phyloP scores from a whole-genome alignment of 2,113 vertebrate genomes.

The Salvelinus namaycush region DNA sequence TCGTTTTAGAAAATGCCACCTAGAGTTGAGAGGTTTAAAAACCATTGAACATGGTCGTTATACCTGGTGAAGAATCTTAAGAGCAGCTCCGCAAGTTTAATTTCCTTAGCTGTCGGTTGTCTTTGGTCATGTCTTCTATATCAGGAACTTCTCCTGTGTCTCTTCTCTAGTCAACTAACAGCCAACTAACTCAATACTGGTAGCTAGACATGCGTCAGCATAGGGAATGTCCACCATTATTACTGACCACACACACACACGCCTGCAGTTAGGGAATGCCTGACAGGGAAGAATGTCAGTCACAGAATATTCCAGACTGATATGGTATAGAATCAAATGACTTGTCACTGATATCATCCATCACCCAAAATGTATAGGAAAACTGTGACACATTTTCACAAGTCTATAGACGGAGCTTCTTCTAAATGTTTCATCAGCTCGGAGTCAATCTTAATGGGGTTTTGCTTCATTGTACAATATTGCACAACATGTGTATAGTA shows the following conservation, averaged over 20 bases:
- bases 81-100: not conserved
- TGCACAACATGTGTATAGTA: too few species aligned
- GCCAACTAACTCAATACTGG: constrained; percentile 52
- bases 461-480: too few species aligned
- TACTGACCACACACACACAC: constrained; percentile 22
- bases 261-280: constrained; percentile 11
- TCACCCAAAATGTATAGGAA: not conserved
- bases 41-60: too few species aligned
- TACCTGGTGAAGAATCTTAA: not conserved
- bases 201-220: constrained; percentile 60
- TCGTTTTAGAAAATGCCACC: too few species aligned
- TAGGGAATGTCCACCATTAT: constrained; percentile 71
- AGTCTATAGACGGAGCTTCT: too few species aligned
- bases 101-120: constrained; percentile 9
- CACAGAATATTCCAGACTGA: too few species aligned
- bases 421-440: too few species aligned
- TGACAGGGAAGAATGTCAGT: not conserved
- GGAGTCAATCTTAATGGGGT: too few species aligned
- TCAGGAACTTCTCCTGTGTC: constrained; percentile 29
- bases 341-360: too few species aligned
- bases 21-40: too few species aligned
- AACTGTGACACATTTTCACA: not conserved
- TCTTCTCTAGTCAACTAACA: constrained; percentile 27
- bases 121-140: constrained; percentile 32
- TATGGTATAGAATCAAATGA: not conserved